Evolutionary conservation across 2,888 invertebrate species (phyloP).

Genomic region (Rutpela maculata): DNA sequence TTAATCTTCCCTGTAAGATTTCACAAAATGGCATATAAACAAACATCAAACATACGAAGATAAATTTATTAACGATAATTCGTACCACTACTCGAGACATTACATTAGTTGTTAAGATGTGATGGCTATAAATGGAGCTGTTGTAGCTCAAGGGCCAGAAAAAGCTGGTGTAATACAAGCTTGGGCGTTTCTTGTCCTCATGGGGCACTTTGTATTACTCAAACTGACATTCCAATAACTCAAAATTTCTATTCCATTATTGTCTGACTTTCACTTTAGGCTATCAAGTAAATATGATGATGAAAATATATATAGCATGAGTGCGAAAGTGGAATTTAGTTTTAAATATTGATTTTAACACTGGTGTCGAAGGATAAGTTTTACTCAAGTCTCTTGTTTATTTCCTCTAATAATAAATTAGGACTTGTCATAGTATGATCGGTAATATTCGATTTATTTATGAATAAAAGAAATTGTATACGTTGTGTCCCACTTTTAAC

Average conservation of each 20-base stretch:
- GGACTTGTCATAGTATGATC: too few relatives aligned
- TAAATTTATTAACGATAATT: not conserved
- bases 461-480: too few relatives aligned
- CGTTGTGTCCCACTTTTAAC: too few relatives aligned
- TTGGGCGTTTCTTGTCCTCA: constrained; percentile 8
- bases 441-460: too few relatives aligned
- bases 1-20: not conserved
- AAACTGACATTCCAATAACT: constrained; percentile 13
- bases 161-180: not conserved
- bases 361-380: not conserved
- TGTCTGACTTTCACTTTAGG: not conserved
- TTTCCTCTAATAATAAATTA: too few relatives aligned
- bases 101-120: not conserved
- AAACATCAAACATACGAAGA: not conserved
- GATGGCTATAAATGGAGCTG: constrained; percentile 2
- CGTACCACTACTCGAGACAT: not conserved
- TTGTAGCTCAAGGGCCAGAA: constrained; percentile 5
- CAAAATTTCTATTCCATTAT: not conserved
- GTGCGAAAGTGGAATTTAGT: not conserved
- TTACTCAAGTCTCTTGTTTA: too few relatives aligned
- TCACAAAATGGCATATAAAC: too few relatives aligned
- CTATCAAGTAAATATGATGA: not conserved
- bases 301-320: not conserved
- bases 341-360: not conserved
- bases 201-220: constrained; percentile 9